phyloP scores from a whole-genome alignment of 2,113 vertebrate species.

The Toxotes jaculatrix region DNA sequence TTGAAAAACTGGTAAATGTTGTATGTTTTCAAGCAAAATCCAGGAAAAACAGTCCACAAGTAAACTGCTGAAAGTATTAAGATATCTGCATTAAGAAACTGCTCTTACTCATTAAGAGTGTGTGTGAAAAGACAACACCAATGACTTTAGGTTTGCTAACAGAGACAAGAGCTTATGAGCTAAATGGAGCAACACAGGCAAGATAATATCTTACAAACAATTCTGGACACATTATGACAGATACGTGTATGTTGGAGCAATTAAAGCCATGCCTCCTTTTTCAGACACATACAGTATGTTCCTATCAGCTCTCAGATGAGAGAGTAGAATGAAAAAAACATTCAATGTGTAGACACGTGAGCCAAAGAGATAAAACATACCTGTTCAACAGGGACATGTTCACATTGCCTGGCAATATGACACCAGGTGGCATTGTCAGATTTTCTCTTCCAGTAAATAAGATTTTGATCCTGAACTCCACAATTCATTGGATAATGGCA shows the following conservation, averaged over 20 bases:
- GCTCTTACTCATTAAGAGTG: conserved; percentile 38
- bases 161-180: conserved; percentile 25
- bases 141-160: conserved; percentile 52
- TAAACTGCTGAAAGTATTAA: conserved; percentile 27
- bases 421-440: neutral
- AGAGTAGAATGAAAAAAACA: conserved; percentile 4
- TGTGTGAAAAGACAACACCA: conserved; percentile 46
- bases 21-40: conserved; percentile 29
- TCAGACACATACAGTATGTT: neutral
- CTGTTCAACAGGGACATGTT: neutral
- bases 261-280: neutral
- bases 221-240: conserved; percentile 28
- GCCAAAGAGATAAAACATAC: neutral
- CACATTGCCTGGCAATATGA: neutral
- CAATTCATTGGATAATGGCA: conserved; percentile 7
- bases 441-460: conserved; percentile 7
- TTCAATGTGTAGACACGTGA: neutral
- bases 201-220: conserved; percentile 10
- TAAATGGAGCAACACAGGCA: conserved; percentile 35
- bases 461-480: conserved; percentile 23
- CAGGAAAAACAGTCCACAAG: conserved; percentile 36
- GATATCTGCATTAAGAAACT: conserved; percentile 23
- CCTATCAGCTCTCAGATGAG: neutral
- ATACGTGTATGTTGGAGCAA: neutral
- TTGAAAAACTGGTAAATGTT: conserved; percentile 33